Percentiles rank a stretch among this genome's conserved stretches.
Evolutionary conservation across 92 coral and sea anemone species (phyloP).

Genomic region (Porites evermanni): DNA sequence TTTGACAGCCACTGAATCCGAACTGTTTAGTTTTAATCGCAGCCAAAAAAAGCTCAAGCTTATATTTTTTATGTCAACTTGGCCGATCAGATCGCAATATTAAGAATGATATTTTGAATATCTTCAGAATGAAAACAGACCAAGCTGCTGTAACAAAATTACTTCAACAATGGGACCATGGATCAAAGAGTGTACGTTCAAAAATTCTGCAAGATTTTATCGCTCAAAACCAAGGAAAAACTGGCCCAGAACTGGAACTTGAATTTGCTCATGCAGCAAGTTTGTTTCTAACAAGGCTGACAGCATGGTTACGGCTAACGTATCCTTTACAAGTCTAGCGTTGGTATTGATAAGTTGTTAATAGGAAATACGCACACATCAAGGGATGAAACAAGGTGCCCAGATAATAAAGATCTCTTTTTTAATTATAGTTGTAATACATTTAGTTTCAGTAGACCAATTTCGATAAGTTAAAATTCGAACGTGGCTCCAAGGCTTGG

Average conservation of each 20-base stretch:
- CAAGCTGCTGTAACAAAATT: conserved; percentile 89
- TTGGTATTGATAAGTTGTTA: not conserved
- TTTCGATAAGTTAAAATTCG: too few species aligned
- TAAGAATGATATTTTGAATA: not conserved
- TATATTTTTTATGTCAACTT: too few species aligned
- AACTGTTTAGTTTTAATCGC: not conserved
- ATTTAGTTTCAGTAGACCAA: too few species aligned
- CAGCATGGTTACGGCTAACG: conserved; percentile 98
- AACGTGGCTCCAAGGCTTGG: too few species aligned
- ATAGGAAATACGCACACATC: too few species aligned
- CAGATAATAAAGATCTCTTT: too few species aligned
- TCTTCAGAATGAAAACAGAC: conserved; percentile 75
- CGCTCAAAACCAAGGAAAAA: conserved; percentile 78
- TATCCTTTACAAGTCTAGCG: conserved; percentile 61
- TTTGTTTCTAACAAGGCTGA: conserved; percentile 92
- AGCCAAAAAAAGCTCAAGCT: too few species aligned
- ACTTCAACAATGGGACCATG: conserved; percentile 96
- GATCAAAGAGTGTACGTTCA: conserved; percentile 85
- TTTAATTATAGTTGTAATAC: too few species aligned
- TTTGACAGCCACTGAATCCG: not conserved
- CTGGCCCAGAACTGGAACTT: conserved; percentile 94
- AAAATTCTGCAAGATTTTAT: conserved; percentile 92
- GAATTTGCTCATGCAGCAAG: conserved; percentile 99
- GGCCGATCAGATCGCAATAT: too few species aligned
- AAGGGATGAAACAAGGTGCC: too few species aligned